These are phyloP conservation scores for Amphibalanus amphitrite DNA, from an alignment of 1,140 invertebrate genomes.

Conservation along the genomic window DNA sequence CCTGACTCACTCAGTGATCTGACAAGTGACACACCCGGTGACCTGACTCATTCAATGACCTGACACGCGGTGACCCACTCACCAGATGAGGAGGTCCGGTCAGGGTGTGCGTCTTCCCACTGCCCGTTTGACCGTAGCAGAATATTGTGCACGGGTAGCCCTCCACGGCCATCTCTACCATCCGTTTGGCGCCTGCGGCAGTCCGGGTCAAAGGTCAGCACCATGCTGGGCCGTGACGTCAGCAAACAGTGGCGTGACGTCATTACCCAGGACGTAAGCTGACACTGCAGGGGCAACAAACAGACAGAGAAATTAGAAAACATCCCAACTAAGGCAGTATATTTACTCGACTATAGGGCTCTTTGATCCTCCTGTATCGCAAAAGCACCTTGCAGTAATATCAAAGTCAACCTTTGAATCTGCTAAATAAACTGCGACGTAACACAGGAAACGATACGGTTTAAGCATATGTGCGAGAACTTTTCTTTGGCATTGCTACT, in stretches of 20 bases:
- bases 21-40: no score
- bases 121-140: slow-evolving; percentile 94
- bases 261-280: background rate
- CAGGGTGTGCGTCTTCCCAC: slow-evolving; percentile 88
- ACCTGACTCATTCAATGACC: no score
- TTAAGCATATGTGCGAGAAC: no score
- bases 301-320: background rate
- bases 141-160: slow-evolving; percentile 84
- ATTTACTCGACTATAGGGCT: no score
- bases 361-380: no score
- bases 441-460: no score
- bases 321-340: no score
- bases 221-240: background rate
- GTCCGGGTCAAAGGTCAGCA: background rate
- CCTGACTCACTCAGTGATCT: no score
- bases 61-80: slow-evolving; percentile 9
- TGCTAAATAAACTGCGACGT: no score
- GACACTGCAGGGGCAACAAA: background rate
- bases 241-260: background rate
- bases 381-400: no score
- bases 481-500: no score
- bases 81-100: slow-evolving; percentile 77
- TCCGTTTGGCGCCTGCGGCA: slow-evolving; percentile 42
- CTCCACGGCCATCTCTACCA: slow-evolving; percentile 80
- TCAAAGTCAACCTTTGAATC: no score